phyloP scores from a whole-genome alignment of 2,888 invertebrate species.

The Tiphia femorata region DNA sequence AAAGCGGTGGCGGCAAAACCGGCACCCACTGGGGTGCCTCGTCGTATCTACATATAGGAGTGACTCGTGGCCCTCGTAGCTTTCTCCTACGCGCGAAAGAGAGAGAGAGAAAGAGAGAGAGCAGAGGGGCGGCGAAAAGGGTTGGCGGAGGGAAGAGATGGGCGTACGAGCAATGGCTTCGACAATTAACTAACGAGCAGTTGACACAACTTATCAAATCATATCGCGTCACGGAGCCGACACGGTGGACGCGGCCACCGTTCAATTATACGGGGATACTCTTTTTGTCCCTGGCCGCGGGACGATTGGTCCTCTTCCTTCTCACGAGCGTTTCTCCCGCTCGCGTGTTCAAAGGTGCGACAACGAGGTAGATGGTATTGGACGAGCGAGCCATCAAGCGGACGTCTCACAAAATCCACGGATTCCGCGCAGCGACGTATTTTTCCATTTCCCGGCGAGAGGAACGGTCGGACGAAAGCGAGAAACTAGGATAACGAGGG shows the following conservation, averaged over 20 bases:
- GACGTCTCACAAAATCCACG: no score
- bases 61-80: no score
- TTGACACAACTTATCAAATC: conserved; percentile 68
- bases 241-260: conserved; percentile 25
- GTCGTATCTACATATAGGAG: no score
- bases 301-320: background rate
- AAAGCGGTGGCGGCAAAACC: conserved; percentile 6
- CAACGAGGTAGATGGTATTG: no score
- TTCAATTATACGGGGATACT: conserved; percentile 35
- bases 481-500: no score
- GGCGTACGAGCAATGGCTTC: conserved; percentile 29
- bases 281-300: conserved; percentile 15
- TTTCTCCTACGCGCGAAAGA: no score
- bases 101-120: no score
- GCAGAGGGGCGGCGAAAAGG: conserved; percentile 41
- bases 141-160: conserved; percentile 18
- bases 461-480: no score
- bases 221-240: conserved; percentile 55
- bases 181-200: conserved; percentile 68
- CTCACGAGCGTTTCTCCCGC: background rate
- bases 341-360: no score
- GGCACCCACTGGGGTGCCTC: conserved; percentile 1
- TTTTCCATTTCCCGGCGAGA: no score
- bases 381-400: no score
- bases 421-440: no score